These are phyloP conservation scores for Lophochroa leadbeateri DNA, from an alignment of 2,113 vertebrate species.

Conservation along the genomic window DNA sequence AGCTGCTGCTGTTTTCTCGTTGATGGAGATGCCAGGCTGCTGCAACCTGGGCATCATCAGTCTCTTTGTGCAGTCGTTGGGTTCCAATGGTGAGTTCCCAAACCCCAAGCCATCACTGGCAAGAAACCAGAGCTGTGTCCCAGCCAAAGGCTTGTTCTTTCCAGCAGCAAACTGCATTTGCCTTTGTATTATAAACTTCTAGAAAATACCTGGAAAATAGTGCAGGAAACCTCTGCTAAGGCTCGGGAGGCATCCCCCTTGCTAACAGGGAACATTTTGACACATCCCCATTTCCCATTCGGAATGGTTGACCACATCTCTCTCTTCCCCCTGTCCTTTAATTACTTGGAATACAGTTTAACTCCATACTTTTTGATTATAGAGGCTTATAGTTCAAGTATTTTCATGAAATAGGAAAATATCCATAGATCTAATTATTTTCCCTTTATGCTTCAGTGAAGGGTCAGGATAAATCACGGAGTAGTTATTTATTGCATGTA, in stretches of 20 bases:
- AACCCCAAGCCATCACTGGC: rapidly evolving
- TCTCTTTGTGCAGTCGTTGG: neutral
- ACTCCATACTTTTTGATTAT: neutral
- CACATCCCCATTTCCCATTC: neutral
- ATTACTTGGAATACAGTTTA: neutral
- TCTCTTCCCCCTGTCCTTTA: neutral
- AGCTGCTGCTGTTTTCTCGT: neutral
- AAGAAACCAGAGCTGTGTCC: neutral
- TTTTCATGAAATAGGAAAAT: neutral
- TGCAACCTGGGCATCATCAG: neutral
- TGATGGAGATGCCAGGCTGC: neutral
- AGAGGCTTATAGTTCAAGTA: neutral
- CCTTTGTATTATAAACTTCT: neutral
- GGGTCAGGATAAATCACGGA: neutral
- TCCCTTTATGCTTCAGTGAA: neutral
- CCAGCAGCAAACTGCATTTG: neutral
- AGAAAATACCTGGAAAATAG: neutral
- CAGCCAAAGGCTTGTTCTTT: neutral
- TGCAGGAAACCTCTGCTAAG: neutral
- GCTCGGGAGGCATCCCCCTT: neutral
- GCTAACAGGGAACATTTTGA: neutral
- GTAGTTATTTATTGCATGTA: neutral
- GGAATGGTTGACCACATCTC: rapidly evolving
- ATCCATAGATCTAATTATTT: neutral
- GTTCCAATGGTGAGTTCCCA: neutral